Evolutionary conservation across 1,140 invertebrate species (phyloP).

Genomic region (Anadara kagoshimensis): DNA sequence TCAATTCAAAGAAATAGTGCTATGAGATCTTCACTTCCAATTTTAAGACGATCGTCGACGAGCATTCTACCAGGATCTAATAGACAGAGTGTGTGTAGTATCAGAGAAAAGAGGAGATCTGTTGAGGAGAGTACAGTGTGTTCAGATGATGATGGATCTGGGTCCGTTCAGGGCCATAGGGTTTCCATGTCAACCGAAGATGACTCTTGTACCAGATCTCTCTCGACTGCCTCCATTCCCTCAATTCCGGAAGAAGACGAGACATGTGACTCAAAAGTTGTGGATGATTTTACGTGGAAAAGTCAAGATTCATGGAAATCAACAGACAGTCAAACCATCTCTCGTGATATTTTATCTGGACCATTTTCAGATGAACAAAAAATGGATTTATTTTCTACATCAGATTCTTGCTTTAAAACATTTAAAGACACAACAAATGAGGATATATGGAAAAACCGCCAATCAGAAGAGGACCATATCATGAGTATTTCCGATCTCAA

Average conservation of each 20-base stretch:
- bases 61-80: conserved; percentile 58
- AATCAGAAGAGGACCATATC: too few species aligned
- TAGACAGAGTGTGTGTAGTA: conserved; percentile 43
- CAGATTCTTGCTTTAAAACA: too few species aligned
- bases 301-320: conserved; percentile 23
- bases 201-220: conserved; percentile 47
- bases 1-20: conserved; percentile 50
- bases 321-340: conserved; percentile 7
- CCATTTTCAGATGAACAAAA: conserved; percentile 53
- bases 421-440: too few species aligned
- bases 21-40: conserved; percentile 43
- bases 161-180: conserved; percentile 43
- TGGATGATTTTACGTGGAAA: conserved; percentile 15
- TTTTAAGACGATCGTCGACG: conserved; percentile 42
- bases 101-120: conserved; percentile 39
- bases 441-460: too few species aligned
- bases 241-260: conserved; percentile 49
- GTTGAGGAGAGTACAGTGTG: conserved; percentile 46
- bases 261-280: conserved; percentile 19
- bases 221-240: conserved; percentile 51
- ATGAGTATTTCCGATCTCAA: conserved; percentile 37
- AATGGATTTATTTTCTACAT: too few species aligned
- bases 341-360: conserved; percentile 44
- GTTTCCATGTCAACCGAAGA: conserved; percentile 53
- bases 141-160: conserved; percentile 44